Conservation (phyloP, 1,140 invertebrate genomes). For the Drosophila ananassae region DNA sequence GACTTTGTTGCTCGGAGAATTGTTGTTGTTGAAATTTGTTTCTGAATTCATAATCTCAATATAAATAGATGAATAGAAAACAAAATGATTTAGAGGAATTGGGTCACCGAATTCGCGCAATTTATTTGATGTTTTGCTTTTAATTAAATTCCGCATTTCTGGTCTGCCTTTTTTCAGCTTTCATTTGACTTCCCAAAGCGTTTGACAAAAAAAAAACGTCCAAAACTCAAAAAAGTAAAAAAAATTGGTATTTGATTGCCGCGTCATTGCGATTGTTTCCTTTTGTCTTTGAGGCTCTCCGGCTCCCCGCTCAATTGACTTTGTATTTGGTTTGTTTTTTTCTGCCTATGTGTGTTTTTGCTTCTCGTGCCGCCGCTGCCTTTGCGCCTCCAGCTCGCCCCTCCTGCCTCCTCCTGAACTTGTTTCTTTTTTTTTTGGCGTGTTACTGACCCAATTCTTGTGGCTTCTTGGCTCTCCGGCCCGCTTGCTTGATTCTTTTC, state of each 20-base stretch:
- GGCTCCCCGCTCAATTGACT: constrained; percentile 68
- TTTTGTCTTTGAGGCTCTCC: constrained; percentile 49
- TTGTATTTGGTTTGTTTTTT: constrained; percentile 33
- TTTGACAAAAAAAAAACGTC: constrained; percentile 42
- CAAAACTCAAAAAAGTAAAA: constrained; percentile 4
- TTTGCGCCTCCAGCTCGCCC: not conserved
- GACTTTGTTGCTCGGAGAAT: constrained; percentile 4
- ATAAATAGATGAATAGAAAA: constrained; percentile 62
- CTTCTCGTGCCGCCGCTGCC: too few relatives aligned
- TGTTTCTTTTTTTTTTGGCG: constrained; percentile 52
- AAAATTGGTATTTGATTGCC: constrained; percentile 18
- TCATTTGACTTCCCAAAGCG: constrained; percentile 54
- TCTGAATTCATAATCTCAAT: constrained; percentile 54
- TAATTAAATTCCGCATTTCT: constrained; percentile 23
- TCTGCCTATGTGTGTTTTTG: constrained; percentile 4
- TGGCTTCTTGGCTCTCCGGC: constrained; percentile 38
- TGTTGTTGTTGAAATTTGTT: constrained; percentile 7
- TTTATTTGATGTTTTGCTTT: constrained; percentile 69
- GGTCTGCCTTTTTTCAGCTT: constrained; percentile 42
- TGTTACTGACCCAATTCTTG: constrained; percentile 81
- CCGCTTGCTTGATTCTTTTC: constrained; percentile 47
- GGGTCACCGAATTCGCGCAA: constrained; percentile 75
- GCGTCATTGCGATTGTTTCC: constrained; percentile 34
- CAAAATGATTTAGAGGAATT: constrained; percentile 63
- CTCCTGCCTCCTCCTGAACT: constrained; percentile 26